phyloP scores from a whole-genome alignment of 2,888 invertebrate genomes.

The Perithous albicinctus region DNA sequence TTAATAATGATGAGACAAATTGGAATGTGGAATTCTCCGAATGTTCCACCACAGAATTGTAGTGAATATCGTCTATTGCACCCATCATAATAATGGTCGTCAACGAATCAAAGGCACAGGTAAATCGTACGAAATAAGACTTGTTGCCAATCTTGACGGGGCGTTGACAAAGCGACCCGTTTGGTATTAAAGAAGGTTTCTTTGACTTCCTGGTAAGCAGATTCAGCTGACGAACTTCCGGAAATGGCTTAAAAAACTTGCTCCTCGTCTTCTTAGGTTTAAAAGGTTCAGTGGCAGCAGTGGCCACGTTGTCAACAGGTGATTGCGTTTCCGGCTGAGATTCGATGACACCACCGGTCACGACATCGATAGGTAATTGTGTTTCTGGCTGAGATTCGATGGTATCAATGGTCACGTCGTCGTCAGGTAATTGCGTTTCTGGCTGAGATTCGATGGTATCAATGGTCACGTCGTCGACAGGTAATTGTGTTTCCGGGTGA shows the following conservation, averaged over 20 bases:
- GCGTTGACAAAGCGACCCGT: slow-evolving; percentile 20
- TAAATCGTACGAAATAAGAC: slow-evolving; percentile 36
- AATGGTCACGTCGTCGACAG: neutral
- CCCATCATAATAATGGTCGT: slow-evolving; percentile 38
- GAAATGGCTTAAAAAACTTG: slow-evolving; percentile 21
- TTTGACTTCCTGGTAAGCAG: slow-evolving; percentile 3
- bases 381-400: too few species aligned
- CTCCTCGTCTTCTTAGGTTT: neutral
- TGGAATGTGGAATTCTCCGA: slow-evolving; percentile 28
- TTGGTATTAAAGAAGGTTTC: slow-evolving; percentile 13
- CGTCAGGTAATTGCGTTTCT: neutral
- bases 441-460: too few species aligned
- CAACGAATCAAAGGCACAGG: slow-evolving; percentile 51
- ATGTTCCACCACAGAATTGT: slow-evolving; percentile 6
- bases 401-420: neutral
- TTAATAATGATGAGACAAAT: slow-evolving; percentile 15
- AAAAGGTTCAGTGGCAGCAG: neutral
- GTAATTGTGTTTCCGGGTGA: neutral
- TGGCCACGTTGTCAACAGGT: too few species aligned
- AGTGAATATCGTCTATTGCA: slow-evolving; percentile 24
- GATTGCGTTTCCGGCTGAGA: too few species aligned
- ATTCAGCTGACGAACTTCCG: slow-evolving; percentile 36
- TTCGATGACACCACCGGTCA: too few species aligned
- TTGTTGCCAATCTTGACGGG: slow-evolving; percentile 17
- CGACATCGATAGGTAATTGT: too few species aligned